Conservation (phyloP, 2,113 vertebrate species). For the Anhinga anhinga region DNA sequence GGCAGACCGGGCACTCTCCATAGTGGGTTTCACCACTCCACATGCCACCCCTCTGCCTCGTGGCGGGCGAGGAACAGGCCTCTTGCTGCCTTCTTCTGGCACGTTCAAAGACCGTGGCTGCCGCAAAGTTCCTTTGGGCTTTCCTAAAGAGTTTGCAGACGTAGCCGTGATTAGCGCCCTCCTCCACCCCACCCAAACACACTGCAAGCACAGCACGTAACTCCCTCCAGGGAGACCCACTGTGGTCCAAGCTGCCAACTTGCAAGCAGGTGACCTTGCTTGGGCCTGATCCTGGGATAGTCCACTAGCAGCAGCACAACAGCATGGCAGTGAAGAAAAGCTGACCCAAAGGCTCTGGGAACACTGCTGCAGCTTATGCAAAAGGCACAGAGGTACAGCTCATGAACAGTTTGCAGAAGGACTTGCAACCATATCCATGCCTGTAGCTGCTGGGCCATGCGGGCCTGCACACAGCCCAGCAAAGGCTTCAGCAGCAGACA, state of each 20-base stretch:
- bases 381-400: no score
- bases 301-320: no score
- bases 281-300: no score
- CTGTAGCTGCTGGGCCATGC: not conserved
- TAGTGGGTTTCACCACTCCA: constrained; percentile 11
- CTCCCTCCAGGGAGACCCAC: not conserved
- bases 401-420: not conserved
- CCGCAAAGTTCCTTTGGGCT: constrained; percentile 82
- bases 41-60: constrained; percentile 18
- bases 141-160: constrained; percentile 70
- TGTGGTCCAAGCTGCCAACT: no score
- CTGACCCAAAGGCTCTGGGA: no score
- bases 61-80: constrained; percentile 8
- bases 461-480: not conserved
- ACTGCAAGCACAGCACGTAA: not conserved
- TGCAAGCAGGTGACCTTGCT: no score
- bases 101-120: constrained; percentile 75
- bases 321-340: no score
- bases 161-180: not conserved
- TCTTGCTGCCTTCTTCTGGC: constrained; percentile 49
- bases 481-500: not conserved
- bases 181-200: not conserved
- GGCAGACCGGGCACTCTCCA: constrained; percentile 31
- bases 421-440: not conserved
- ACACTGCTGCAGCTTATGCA: no score